Evolutionary conservation across 2,797 vertebrate species (phyloP).

Genomic region (Esox lucius): DNA sequence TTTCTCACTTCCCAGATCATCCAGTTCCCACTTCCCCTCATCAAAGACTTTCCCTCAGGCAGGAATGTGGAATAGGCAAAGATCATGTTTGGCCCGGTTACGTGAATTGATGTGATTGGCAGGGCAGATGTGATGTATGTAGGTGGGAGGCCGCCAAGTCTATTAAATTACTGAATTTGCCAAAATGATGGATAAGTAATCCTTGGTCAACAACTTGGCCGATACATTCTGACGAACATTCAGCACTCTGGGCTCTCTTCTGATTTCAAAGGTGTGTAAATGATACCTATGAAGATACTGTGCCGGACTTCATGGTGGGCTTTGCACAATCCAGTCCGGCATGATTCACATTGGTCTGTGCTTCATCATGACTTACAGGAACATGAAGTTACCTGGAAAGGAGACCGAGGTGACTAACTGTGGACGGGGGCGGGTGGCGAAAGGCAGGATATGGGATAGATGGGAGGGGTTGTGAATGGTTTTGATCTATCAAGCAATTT

Average conservation of each 20-base stretch:
- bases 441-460: conserved; percentile 11
- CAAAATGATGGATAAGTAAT: conserved; percentile 16
- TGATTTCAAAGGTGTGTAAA: neutral
- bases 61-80: conserved; percentile 16
- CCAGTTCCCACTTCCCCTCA: conserved; percentile 46
- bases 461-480: conserved; percentile 32
- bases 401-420: conserved; percentile 29
- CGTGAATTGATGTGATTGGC: conserved; percentile 15
- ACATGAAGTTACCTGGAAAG: conserved; percentile 35
- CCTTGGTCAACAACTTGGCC: conserved; percentile 7
- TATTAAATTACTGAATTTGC: conserved; percentile 21
- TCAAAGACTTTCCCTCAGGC: conserved; percentile 43
- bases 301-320: conserved; percentile 1
- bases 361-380: conserved; percentile 31
- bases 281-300: conserved; percentile 5
- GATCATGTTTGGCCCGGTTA: conserved; percentile 1
- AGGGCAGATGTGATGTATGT: conserved; percentile 24
- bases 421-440: conserved; percentile 15
- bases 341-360: conserved; percentile 18
- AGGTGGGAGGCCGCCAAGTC: conserved; percentile 52
- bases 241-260: conserved; percentile 17
- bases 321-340: conserved; percentile 1
- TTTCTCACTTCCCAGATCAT: conserved; percentile 47
- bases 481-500: conserved; percentile 63
- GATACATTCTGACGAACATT: conserved; percentile 16